phyloP scores from a whole-genome alignment of 2,888 invertebrate species.

The Pyrochroa serraticornis region DNA sequence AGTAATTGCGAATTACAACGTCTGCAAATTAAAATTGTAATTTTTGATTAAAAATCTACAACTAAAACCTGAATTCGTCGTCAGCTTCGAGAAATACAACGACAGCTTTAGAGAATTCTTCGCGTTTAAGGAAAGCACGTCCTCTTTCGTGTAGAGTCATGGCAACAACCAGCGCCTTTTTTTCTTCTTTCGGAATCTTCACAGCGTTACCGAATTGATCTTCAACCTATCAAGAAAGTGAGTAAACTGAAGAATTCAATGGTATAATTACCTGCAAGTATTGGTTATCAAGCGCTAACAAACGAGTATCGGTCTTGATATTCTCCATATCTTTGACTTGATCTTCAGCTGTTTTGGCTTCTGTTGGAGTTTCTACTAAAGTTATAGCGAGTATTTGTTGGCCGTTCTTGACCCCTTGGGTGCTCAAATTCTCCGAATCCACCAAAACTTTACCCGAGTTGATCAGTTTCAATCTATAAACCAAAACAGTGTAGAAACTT shows the following conservation, averaged over 20 bases:
- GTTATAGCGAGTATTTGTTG: slow-evolving; percentile 71
- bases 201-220: slow-evolving; percentile 80
- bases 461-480: slow-evolving; percentile 72
- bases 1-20: slow-evolving; percentile 71
- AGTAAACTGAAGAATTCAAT: slow-evolving; percentile 5
- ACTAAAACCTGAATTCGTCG: slow-evolving; percentile 66
- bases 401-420: slow-evolving; percentile 73
- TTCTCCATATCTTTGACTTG: slow-evolving; percentile 51
- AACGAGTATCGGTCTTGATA: slow-evolving; percentile 55
- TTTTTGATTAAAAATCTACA: slow-evolving; percentile 1
- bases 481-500: slow-evolving; percentile 28
- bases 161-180: slow-evolving; percentile 73
- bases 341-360: slow-evolving; percentile 51
- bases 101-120: slow-evolving; percentile 73
- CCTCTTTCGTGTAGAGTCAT: slow-evolving; percentile 84
- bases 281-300: slow-evolving; percentile 61
- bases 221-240: slow-evolving; percentile 63
- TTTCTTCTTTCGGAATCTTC: slow-evolving; percentile 72
- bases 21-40: slow-evolving; percentile 54
- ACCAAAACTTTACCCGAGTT: slow-evolving; percentile 70
- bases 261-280: slow-evolving; percentile 62
- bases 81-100: slow-evolving; percentile 81
- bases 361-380: slow-evolving; percentile 49
- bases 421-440: slow-evolving; percentile 58
- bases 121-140: slow-evolving; percentile 67